Evolutionary conservation across 2,888 invertebrate genomes (phyloP), one percentile per base, ranked within the genome.

Genomic region (Sminthurides aquaticus): DNA sequence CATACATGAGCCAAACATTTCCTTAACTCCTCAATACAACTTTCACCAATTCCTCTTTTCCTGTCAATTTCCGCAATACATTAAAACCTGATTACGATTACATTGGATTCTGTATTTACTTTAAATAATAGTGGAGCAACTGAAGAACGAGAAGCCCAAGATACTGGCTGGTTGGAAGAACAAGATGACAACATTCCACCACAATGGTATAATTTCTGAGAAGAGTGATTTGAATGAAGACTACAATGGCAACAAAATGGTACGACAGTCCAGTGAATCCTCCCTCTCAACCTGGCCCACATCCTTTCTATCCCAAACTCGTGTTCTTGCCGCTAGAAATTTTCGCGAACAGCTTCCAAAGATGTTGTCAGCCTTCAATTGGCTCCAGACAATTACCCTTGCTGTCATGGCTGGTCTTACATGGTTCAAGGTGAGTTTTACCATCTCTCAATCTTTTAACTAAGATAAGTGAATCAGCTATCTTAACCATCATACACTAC

Each of bases 351-450:
- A 89, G 29, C 81, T 85, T 74, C 86, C 87, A 3, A 81, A 87
- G 63, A 88, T 90, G 86, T 79, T 89, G 58, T 88, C 88, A 59
- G 87, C 87, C 76, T 79, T 89, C 67, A 87, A 88, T 78, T 87
- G 88, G 85, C 82, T 87, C 65, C 89, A 90, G 79, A 88, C 88
- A 1, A 81, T 88, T 69, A 85, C 86, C 11, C 77, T 89, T 71
- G 88, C 87, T 1, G 76, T 88, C 68, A 82, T 89, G 79, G 86
- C 87, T 1, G 89, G 90, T 15, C 81, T 88, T 28, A 81, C 90
- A 59, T 90, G 90, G 90, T 87, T 88, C 76, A 86, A 88, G 77
- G 79, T 89, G 75, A 86, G 18, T 20, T 34, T 15, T 11, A 34
- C 5, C 43, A 11, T 34, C 43, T 34, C 43, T 15, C 15, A 15